These are phyloP conservation scores for Stenodera caucasica DNA, from an alignment of 2,888 invertebrate genomes.

Conservation along the genomic window DNA sequence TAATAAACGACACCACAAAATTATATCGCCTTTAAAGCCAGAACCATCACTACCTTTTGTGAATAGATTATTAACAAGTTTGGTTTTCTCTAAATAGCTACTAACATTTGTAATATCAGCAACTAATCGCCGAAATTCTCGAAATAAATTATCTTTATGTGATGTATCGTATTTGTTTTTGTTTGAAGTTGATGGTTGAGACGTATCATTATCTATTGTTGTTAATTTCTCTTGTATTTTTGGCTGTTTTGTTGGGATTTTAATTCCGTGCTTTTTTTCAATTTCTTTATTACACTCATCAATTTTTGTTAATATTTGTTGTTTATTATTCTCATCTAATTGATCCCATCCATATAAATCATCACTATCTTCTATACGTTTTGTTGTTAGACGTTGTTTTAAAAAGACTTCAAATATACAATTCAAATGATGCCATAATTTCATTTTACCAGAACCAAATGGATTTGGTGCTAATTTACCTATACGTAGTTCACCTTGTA, in stretches of 20 bases:
- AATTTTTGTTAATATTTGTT: constrained; percentile 65
- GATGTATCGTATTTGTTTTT: background rate
- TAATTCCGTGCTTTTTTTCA: constrained; percentile 58
- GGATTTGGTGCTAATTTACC: constrained; percentile 80
- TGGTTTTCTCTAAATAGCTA: constrained; percentile 82
- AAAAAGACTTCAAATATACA: constrained; percentile 80
- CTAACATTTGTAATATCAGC: constrained; percentile 74
- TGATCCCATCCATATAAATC: constrained; percentile 79
- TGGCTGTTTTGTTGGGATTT: constrained; percentile 46
- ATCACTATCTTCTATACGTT: constrained; percentile 73
- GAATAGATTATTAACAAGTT: constrained; percentile 69
- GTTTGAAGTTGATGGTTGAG: background rate
- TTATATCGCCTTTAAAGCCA: constrained; percentile 75
- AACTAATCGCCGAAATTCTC: constrained; percentile 76
- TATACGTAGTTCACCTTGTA: constrained; percentile 70
- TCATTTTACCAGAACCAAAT: constrained; percentile 75
- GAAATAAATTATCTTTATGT: constrained; percentile 71
- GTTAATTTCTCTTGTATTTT: constrained; percentile 8
- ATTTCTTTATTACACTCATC: constrained; percentile 64
- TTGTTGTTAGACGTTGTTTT: constrained; percentile 79
- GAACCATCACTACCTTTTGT: constrained; percentile 63
- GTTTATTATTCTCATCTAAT: constrained; percentile 68
- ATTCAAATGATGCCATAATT: constrained; percentile 78
- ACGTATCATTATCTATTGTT: constrained; percentile 1
- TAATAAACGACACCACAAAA: constrained; percentile 79